phyloP scores from a whole-genome alignment of 2,113 vertebrate species.

The Andinoacara biseriatus region DNA sequence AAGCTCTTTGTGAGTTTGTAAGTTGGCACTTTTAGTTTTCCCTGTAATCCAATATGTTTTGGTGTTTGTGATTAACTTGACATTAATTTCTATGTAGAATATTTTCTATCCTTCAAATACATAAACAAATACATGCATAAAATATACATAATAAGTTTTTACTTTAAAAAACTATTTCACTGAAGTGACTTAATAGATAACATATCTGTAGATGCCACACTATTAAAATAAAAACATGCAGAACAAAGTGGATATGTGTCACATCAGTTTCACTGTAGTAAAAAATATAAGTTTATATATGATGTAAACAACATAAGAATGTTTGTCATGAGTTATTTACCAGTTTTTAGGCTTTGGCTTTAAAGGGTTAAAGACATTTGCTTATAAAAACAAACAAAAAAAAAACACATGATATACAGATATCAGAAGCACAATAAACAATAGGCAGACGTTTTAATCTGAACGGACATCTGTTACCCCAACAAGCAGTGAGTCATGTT shows the following conservation, averaged over 20 bases:
- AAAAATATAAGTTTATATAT: not conserved
- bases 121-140: not conserved
- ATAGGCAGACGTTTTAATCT: not conserved
- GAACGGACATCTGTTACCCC: slow-evolving; percentile 15
- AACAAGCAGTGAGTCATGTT: slow-evolving; percentile 24
- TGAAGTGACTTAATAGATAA: not conserved
- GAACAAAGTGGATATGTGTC: not conserved
- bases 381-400: not conserved
- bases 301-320: not conserved
- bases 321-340: not conserved
- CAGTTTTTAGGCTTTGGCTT: not conserved
- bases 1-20: not conserved
- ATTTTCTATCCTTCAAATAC: not conserved
- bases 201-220: not conserved
- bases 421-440: not conserved
- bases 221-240: not conserved
- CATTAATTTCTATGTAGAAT: not conserved
- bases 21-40: not conserved
- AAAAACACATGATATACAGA: not conserved
- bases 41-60: not conserved
- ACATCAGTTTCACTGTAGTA: not conserved
- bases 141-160: no score
- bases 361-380: not conserved
- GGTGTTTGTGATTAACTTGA: not conserved
- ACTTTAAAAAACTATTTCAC: not conserved